phyloP scores from a whole-genome alignment of 2,888 invertebrate genomes.

The Spisula solida region DNA sequence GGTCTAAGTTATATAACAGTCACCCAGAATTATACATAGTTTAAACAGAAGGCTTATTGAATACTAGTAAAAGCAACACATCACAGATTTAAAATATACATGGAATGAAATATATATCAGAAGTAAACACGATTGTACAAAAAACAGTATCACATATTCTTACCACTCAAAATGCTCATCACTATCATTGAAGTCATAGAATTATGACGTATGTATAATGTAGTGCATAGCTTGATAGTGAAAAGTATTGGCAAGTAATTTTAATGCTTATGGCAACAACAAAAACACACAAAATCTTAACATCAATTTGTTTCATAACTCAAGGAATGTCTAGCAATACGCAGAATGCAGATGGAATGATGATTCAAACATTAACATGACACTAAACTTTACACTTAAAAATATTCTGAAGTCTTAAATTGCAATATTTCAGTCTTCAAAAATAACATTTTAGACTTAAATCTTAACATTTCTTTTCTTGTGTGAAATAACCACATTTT shows the following conservation, averaged over 20 bases:
- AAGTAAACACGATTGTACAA: background rate
- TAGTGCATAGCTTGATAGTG: background rate
- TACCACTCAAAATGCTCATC: background rate
- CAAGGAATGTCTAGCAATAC: background rate
- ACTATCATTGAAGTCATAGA: background rate
- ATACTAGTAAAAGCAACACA: constrained; percentile 9
- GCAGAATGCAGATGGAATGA: background rate
- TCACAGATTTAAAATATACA: constrained; percentile 15
- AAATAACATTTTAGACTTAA: no score
- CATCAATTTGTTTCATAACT: background rate
- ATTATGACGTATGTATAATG: background rate
- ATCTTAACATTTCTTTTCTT: background rate
- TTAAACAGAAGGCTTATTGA: background rate
- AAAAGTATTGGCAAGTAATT: background rate
- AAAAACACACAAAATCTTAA: background rate
- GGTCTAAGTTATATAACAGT: background rate
- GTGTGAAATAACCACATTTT: background rate
- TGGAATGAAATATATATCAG: constrained; percentile 1
- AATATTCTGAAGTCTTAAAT: background rate
- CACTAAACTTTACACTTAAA: background rate
- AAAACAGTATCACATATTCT: constrained; percentile 14
- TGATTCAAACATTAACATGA: background rate
- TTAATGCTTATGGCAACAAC: no score
- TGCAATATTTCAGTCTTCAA: no score
- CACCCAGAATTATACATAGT: background rate